Conservation (phyloP, 2,797 vertebrate species). For the Vespertilio murinus region DNA sequence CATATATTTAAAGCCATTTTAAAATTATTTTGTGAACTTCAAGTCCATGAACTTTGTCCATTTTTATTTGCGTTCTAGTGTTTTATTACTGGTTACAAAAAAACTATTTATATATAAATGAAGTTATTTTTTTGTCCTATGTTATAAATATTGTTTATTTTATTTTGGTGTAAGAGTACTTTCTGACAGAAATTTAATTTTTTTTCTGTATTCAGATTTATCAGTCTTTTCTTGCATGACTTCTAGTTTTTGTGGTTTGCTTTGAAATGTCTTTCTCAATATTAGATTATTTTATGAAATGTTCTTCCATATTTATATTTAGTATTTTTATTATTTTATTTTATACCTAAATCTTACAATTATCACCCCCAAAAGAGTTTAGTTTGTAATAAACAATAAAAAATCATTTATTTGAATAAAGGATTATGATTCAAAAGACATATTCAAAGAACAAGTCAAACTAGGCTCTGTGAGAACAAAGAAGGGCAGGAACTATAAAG, state of each 20-base stretch:
- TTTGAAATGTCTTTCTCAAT: slow-evolving; percentile 1
- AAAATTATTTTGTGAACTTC: background rate
- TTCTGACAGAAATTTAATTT: background rate
- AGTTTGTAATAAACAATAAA: background rate
- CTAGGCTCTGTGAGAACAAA: background rate
- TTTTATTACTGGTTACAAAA: background rate
- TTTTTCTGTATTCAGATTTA: slow-evolving; percentile 15
- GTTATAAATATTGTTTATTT: background rate
- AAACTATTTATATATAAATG: background rate
- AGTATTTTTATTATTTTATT: background rate
- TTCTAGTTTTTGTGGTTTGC: background rate
- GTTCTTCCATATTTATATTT: slow-evolving; percentile 14
- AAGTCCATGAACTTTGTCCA: background rate
- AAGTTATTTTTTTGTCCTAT: background rate
- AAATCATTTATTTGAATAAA: background rate
- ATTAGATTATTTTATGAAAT: slow-evolving; percentile 19
- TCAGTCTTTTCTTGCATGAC: background rate
- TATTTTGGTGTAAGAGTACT: background rate
- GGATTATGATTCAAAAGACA: background rate
- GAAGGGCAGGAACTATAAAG: background rate
- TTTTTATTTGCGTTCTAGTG: background rate
- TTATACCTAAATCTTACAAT: slow-evolving; percentile 18
- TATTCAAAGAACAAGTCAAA: background rate
- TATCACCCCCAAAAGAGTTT: background rate
- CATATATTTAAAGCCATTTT: slow-evolving; percentile 4